phyloP scores from a whole-genome alignment of 2,797 vertebrate genomes.

The Semotilus atromaculatus region DNA sequence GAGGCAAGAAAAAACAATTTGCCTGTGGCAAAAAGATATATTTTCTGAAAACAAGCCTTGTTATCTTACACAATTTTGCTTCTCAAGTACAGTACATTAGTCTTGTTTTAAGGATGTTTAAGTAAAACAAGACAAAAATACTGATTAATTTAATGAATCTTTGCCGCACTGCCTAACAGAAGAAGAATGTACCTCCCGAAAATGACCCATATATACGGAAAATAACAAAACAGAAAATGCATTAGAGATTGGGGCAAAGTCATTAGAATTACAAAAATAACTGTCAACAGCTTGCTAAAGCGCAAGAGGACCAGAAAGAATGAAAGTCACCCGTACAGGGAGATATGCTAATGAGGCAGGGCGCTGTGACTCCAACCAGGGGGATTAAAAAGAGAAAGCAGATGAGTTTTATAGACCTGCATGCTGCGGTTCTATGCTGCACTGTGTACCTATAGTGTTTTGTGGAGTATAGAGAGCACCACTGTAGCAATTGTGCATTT shows the following conservation, averaged over 20 bases:
- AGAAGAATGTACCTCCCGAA: constrained; percentile 53
- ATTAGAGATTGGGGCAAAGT: constrained; percentile 63
- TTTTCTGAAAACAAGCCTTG: neutral
- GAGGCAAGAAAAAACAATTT: neutral
- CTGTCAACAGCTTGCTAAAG: constrained; percentile 62
- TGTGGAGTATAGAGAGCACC: constrained; percentile 1
- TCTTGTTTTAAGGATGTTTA: constrained; percentile 16
- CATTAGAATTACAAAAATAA: constrained; percentile 71
- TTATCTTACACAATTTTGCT: neutral
- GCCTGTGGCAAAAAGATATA: neutral
- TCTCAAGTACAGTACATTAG: constrained; percentile 12
- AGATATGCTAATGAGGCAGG: constrained; percentile 67
- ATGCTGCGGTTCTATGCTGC: neutral
- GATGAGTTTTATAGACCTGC: constrained; percentile 62
- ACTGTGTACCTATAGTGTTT: constrained; percentile 16
- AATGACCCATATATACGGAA: constrained; percentile 72
- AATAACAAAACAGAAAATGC: constrained; percentile 66
- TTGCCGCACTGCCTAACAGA: neutral
- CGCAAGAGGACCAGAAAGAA: constrained; percentile 59
- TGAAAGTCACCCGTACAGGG: constrained; percentile 62
- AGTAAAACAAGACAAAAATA: constrained; percentile 11
- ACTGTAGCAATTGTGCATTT: constrained; percentile 10
- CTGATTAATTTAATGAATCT: neutral
- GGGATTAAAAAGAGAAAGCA: constrained; percentile 69
- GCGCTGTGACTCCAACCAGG: constrained; percentile 59